Evolutionary conservation across 2,888 invertebrate species (phyloP).

Genomic region (Athripsodes cinereus): DNA sequence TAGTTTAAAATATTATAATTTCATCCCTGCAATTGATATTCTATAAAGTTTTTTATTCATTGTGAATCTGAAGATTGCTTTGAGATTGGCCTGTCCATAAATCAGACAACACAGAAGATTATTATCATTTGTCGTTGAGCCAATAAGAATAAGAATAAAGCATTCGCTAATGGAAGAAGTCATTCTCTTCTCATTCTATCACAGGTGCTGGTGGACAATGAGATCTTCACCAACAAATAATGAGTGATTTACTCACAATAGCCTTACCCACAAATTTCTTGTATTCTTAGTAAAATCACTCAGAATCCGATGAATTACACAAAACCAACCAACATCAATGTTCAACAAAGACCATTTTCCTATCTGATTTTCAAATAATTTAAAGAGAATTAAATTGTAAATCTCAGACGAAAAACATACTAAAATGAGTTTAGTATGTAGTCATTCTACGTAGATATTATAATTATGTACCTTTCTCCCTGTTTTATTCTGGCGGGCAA

Average conservation of each 20-base stretch:
- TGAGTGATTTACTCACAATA: constrained; percentile 25
- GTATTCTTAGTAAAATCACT: constrained; percentile 21
- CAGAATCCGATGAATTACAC: constrained; percentile 5
- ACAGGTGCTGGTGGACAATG: constrained; percentile 16
- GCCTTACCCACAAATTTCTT: constrained; percentile 6
- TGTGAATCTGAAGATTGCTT: neutral
- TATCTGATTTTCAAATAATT: neutral
- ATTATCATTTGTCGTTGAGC: constrained; percentile 4
- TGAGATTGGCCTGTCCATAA: constrained; percentile 9
- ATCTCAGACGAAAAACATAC: neutral
- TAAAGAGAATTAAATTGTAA: neutral
- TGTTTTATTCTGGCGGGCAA: constrained; percentile 18
- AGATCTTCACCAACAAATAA: constrained; percentile 20
- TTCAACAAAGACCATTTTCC: neutral
- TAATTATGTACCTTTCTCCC: constrained; percentile 7
- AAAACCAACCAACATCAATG: neutral
- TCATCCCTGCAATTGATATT: neutral
- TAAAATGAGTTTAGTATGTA: neutral
- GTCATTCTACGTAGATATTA: neutral
- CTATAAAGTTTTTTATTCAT: neutral
- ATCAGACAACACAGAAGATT: constrained; percentile 5
- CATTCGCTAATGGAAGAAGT: constrained; percentile 9
- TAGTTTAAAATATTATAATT: neutral
- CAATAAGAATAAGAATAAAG: constrained; percentile 3
- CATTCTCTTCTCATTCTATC: constrained; percentile 12